Evolutionary conservation across 2,797 vertebrate species (phyloP).

Genomic region (Chelmon rostratus): DNA sequence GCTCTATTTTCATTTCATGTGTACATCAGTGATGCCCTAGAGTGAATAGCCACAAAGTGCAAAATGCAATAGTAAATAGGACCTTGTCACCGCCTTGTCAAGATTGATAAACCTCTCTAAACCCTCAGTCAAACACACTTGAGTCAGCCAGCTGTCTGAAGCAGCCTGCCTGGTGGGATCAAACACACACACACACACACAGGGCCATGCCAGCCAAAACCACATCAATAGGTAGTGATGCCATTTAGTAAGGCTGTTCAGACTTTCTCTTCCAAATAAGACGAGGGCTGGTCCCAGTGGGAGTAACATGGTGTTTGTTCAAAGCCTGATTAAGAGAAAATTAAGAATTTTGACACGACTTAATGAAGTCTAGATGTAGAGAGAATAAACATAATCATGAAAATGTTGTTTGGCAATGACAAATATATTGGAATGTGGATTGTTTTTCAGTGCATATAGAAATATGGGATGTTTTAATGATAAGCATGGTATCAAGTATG

Average conservation of each 20-base stretch:
- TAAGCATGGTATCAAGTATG: neutral
- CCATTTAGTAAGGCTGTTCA: slow-evolving; percentile 28
- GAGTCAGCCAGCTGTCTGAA: slow-evolving; percentile 67
- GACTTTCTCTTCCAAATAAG: slow-evolving; percentile 40
- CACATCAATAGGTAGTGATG: slow-evolving; percentile 45
- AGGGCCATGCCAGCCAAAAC: slow-evolving; percentile 42
- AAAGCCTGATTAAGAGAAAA: neutral
- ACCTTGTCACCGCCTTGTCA: slow-evolving; percentile 62
- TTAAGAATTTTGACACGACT: slow-evolving; percentile 1
- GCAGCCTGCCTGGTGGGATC: slow-evolving; percentile 55
- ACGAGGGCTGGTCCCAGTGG: neutral
- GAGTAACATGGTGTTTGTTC: slow-evolving; percentile 12
- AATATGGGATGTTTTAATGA: neutral
- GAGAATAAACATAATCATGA: neutral
- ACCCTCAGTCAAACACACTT: slow-evolving; percentile 53
- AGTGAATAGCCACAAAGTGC: slow-evolving; percentile 17
- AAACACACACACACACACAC: slow-evolving; percentile 31
- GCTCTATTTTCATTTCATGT: slow-evolving; percentile 1
- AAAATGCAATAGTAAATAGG: slow-evolving; percentile 42
- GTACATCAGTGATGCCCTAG: slow-evolving; percentile 7
- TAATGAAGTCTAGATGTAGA: neutral
- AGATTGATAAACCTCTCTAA: slow-evolving; percentile 68
- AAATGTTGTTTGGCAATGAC: neutral
- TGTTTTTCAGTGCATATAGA: neutral
- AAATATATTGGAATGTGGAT: neutral